Base-by-base conservation (phyloP, 2,113 vertebrate species). In the Sinocyclocheilus rhinocerous region DNA sequence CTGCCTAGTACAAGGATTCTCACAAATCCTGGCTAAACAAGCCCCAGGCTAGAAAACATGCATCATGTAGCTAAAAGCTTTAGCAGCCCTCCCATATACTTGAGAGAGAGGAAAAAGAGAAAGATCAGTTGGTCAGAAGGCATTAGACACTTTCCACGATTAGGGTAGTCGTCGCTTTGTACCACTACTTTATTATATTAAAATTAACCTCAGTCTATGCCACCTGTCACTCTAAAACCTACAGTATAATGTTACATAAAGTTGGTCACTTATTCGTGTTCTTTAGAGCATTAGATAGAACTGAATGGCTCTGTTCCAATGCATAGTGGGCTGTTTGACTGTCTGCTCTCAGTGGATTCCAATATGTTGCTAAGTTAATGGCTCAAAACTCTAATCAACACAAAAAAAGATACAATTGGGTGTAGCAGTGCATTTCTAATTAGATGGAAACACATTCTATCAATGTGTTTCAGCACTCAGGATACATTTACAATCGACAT, bases 11-110 rank as follows among this genome's bases (percentile, higher is more conserved):
- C 86, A 52, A 69, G 59, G 50, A 78, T 86, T 77, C 69, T 84
- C 81, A 81, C 76, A 89, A 75, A 84, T 45, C 22, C 50, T 52
- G 29, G 81, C 65, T 73, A 84, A 84, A 86, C 81, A 77, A 80
- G 70, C 89, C 87, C 42, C 18, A 48, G 81, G 87, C 87, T 63
- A 50, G 76, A 76, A 89, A 52, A 29, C 57, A 76, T 75, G 63
- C 18, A 80, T 72, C 72, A 78, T 87, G 72, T 57, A 89, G 85
- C 72, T 85, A 86, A 85, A 85, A 86, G 86, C 80, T 76, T 76
- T 24, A 59, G 81, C 50, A 59, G 70, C 33, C 76, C 39, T 33
- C 29, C 18, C 55, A 63, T 83, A 50, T 48, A 59, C 20, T 48
- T 55, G 10, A 50, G 16, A 22, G 22, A 55, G n/a, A 24, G 20